Percentiles rank a stretch among this genome's conserved stretches.
Evolutionary conservation across 2,113 vertebrate species (phyloP).

Genomic region (Trogon melanurus): DNA sequence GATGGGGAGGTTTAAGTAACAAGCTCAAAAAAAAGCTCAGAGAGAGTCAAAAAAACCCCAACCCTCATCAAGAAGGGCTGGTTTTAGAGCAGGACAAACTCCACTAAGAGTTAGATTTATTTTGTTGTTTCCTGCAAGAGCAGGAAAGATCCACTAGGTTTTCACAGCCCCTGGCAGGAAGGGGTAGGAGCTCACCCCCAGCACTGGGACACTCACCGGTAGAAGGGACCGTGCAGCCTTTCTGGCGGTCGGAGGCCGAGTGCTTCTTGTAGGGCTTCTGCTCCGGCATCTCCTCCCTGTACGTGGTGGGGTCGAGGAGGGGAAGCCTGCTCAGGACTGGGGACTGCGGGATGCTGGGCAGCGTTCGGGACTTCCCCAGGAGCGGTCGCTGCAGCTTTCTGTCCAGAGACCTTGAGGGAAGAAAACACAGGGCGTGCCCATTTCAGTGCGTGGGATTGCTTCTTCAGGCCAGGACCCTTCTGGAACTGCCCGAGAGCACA

Average conservation of each 20-base stretch:
- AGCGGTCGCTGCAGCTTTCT: slow-evolving; percentile 85
- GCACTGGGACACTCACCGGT: slow-evolving; percentile 73
- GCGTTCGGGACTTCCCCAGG: slow-evolving; percentile 86
- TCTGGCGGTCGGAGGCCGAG: slow-evolving; percentile 54
- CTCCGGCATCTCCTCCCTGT: slow-evolving; percentile 69
- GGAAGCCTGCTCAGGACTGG: slow-evolving; percentile 82
- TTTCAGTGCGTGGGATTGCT: not conserved
- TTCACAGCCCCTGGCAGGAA: not conserved
- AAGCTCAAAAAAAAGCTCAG: not conserved
- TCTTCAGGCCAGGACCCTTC: not conserved
- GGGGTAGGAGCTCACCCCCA: fast-evolving
- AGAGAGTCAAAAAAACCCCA: fast-evolving
- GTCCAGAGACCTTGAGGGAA: slow-evolving; percentile 83
- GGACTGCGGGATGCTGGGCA: slow-evolving; percentile 93
- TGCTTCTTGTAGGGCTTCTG: slow-evolving; percentile 69
- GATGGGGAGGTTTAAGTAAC: not conserved
- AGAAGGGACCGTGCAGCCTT: slow-evolving; percentile 85
- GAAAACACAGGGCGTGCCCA: not conserved
- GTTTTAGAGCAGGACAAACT: not conserved
- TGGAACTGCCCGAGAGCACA: too few species aligned
- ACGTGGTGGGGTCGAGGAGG: slow-evolving; percentile 67
- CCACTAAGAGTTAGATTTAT: not conserved
- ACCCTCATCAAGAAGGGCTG: not conserved
- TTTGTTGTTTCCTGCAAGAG: not conserved
- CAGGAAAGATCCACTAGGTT: not conserved